These are phyloP conservation scores for Grammomys surdaster DNA, from an alignment of 2,113 vertebrate genomes.

Conservation along the genomic window DNA sequence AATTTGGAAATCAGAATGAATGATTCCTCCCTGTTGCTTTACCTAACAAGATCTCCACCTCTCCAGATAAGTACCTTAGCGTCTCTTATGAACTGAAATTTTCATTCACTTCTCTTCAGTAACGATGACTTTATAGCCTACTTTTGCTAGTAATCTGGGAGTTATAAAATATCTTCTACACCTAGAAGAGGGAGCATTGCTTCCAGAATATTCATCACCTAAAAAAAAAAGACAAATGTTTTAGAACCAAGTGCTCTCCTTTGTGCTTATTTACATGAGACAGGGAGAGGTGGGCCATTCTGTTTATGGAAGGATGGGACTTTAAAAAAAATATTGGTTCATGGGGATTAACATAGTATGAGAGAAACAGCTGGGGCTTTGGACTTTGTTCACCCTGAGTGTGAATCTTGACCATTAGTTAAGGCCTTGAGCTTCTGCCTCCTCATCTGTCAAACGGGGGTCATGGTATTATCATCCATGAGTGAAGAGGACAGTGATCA, in stretches of 20 bases:
- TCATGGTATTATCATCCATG: not conserved
- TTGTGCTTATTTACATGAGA: not conserved
- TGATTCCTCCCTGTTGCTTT: constrained; percentile 36
- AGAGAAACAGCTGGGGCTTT: not conserved
- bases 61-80: constrained; percentile 41
- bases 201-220: constrained; percentile 25
- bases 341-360: not conserved
- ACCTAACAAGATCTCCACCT: constrained; percentile 13
- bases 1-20: constrained; percentile 51
- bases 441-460: not conserved
- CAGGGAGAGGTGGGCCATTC: not conserved
- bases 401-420: not conserved
- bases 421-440: not conserved
- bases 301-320: not conserved
- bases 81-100: constrained; percentile 51
- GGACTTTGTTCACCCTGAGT: not conserved
- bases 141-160: constrained; percentile 5
- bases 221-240: not conserved
- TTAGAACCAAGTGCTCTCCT: constrained; percentile 37
- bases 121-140: constrained; percentile 46
- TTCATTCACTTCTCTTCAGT: constrained; percentile 60
- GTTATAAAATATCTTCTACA: constrained; percentile 54
- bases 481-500: not conserved
- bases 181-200: constrained; percentile 27
- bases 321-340: not conserved